Percentiles rank a stretch among this genome's conserved stretches.
Conservation (phyloP, 2,888 invertebrate genomes). For the Temnothorax ravouxi region DNA sequence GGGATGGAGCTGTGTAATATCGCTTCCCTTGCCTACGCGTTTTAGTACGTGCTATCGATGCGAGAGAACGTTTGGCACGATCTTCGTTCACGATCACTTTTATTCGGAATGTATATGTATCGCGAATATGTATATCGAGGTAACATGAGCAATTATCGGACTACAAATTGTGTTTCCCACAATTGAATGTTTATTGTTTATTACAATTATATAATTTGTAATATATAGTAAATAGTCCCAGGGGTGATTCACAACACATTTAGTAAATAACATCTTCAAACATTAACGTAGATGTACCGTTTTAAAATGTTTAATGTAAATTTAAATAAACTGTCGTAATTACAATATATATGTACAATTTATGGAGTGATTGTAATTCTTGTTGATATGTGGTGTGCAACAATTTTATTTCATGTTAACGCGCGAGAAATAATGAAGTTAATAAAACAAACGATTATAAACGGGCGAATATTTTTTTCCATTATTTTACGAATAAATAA, state of each 20-base stretch:
- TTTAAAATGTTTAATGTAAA: not conserved
- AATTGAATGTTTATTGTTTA: not conserved
- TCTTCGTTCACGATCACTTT: conserved; percentile 47
- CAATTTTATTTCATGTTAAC: not conserved
- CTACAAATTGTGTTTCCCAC: not conserved
- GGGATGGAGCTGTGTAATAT: conserved; percentile 64
- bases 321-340: not conserved
- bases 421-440: not conserved
- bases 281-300: not conserved
- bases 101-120: not conserved
- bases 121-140: not conserved
- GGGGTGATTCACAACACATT: not conserved
- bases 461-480: not conserved
- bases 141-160: not conserved
- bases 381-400: not conserved
- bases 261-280: conserved; percentile 13
- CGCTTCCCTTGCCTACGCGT: conserved; percentile 54
- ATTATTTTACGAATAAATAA: not conserved
- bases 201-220: conserved; percentile 8
- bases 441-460: not conserved
- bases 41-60: conserved; percentile 54
- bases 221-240: not conserved
- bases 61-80: conserved; percentile 57
- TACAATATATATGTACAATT: not conserved
- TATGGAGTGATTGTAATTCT: not conserved